A percentile compares a stretch with the other conserved stretches of the same genome.
Evolutionary conservation across 1,140 invertebrate genomes (phyloP).

Genomic region (Drosophila bocki): DNA sequence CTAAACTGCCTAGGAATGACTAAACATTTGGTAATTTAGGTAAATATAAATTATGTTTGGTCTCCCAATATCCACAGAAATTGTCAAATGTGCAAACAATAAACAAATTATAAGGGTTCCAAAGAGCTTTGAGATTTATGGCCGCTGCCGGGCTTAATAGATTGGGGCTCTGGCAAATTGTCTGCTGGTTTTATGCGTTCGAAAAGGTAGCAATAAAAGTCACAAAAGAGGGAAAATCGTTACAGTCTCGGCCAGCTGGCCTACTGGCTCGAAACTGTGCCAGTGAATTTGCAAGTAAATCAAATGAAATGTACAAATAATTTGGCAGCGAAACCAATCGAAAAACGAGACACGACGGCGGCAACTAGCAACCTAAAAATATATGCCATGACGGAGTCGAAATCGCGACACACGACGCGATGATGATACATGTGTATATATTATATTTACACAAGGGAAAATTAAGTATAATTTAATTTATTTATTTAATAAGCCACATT

Average conservation of each 20-base stretch:
- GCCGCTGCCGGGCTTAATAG: conserved; percentile 32
- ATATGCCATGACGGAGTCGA: conserved; percentile 46
- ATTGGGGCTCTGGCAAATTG: conserved; percentile 55
- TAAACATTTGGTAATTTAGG: background rate
- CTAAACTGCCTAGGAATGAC: no score
- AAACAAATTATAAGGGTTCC: conserved; percentile 57
- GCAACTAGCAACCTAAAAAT: conserved; percentile 43
- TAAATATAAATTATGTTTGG: background rate
- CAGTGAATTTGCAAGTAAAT: conserved; percentile 49
- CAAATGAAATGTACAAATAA: conserved; percentile 41
- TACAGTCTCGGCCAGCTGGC: conserved; percentile 34
- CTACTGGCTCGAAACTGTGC: conserved; percentile 50
- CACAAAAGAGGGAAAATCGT: conserved; percentile 39
- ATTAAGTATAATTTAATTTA: background rate
- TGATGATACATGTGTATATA: conserved; percentile 26
- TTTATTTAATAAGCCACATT: background rate
- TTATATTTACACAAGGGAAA: background rate
- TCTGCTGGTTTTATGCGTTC: conserved; percentile 12
- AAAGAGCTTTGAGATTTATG: conserved; percentile 44
- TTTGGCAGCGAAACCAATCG: conserved; percentile 53
- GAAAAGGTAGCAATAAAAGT: conserved; percentile 42
- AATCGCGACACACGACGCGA: conserved; percentile 8
- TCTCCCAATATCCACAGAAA: background rate
- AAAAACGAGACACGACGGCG: conserved; percentile 49
- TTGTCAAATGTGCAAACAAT: conserved; percentile 49